Evolutionary conservation across 1,140 invertebrate species (phyloP).

Genomic region (Zaprionus tsacasi): DNA sequence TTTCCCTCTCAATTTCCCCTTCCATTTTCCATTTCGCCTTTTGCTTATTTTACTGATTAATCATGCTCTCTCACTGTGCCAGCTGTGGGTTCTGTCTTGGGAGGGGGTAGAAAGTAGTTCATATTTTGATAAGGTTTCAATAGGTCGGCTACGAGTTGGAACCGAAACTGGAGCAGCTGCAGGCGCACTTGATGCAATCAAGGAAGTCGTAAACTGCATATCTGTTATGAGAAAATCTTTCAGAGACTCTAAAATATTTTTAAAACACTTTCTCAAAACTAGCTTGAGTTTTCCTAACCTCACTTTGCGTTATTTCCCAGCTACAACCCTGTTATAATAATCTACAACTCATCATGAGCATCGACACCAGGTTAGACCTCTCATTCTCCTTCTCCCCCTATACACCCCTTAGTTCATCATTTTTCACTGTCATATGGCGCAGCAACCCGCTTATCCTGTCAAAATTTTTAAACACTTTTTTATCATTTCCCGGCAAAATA

Average conservation of each 20-base stretch:
- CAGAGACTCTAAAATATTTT: neutral
- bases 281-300: neutral
- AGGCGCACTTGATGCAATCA: conserved; percentile 27
- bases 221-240: neutral
- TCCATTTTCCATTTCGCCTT: conserved; percentile 35
- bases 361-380: neutral
- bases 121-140: conserved; percentile 61
- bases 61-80: conserved; percentile 57
- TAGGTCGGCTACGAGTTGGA: neutral
- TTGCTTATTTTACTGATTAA: conserved; percentile 72
- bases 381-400: conserved; percentile 1
- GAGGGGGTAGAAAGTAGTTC: conserved; percentile 52
- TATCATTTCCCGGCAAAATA: conserved; percentile 38
- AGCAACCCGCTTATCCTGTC: conserved; percentile 73
- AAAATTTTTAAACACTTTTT: conserved; percentile 68
- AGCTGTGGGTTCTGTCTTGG: conserved; percentile 43
- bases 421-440: conserved; percentile 56
- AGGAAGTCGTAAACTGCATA: neutral
- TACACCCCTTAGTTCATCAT: conserved; percentile 52
- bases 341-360: conserved; percentile 48
- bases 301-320: neutral
- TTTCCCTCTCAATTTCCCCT: conserved; percentile 37
- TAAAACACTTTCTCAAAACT: neutral
- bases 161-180: neutral
- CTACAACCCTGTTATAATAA: conserved; percentile 2